phyloP scores from a whole-genome alignment of 2,113 vertebrate species.

The Phalacrocorax aristotelis region DNA sequence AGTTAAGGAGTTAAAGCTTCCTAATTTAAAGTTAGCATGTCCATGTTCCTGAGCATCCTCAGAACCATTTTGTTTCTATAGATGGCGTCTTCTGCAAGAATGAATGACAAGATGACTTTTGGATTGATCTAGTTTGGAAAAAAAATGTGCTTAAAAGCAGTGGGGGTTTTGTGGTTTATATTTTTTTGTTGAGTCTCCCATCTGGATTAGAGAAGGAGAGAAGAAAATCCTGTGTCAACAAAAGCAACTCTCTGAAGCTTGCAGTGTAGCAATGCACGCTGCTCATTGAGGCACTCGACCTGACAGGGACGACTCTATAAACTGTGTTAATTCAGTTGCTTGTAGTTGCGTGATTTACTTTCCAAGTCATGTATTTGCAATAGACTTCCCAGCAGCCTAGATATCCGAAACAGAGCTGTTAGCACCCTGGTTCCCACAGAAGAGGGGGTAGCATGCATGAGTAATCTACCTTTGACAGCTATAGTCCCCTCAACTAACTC shows the following conservation, averaged over 20 bases:
- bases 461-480: not conserved
- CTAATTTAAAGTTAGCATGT: not conserved
- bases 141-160: not conserved
- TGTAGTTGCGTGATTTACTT: not conserved
- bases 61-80: not conserved
- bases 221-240: not conserved
- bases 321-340: not conserved
- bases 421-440: not conserved
- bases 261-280: accelerated
- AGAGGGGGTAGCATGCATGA: not conserved
- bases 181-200: not conserved
- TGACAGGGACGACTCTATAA: not conserved
- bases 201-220: not conserved
- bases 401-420: not conserved
- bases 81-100: not conserved
- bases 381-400: not conserved
- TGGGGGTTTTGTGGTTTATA: not conserved
- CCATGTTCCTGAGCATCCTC: not conserved
- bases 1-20: not conserved
- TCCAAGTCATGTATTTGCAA: not conserved
- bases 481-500: accelerated
- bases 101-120: not conserved
- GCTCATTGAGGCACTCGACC: not conserved
- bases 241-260: not conserved
- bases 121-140: not conserved